phyloP scores from a whole-genome alignment of 2,113 vertebrate species.

The Neoarius graeffei region DNA sequence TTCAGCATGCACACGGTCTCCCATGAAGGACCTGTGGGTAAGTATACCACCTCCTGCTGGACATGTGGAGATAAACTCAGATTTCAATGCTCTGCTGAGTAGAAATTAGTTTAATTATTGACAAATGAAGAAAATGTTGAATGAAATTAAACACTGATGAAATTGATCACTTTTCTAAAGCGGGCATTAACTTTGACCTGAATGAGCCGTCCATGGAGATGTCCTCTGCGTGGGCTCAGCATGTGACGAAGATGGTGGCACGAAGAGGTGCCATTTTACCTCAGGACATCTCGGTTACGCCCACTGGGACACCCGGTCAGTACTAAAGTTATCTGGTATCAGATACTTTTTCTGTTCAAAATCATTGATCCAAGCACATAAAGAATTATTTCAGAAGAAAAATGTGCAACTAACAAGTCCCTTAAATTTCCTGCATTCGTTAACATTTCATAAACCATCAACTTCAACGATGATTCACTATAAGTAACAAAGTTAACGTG shows the following conservation, averaged over 20 bases:
- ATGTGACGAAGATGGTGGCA: slow-evolving; percentile 98
- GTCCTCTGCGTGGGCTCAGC: slow-evolving; percentile 95
- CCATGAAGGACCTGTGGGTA: slow-evolving; percentile 93
- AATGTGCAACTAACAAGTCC: neutral
- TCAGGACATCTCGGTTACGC: slow-evolving; percentile 92
- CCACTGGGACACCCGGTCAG: slow-evolving; percentile 87
- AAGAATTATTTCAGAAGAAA: neutral
- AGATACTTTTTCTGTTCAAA: neutral
- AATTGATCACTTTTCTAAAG: slow-evolving; percentile 62
- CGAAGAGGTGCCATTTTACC: slow-evolving; percentile 94
- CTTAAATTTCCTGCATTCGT: neutral
- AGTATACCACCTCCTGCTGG: slow-evolving; percentile 48
- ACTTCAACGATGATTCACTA: neutral
- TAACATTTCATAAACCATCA: neutral
- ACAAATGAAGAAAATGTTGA: neutral
- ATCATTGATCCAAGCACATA: neutral
- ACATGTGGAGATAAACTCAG: neutral
- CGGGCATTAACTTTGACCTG: slow-evolving; percentile 90
- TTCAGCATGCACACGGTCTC: slow-evolving; percentile 97
- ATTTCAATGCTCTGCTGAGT: neutral
- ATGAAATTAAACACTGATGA: neutral
- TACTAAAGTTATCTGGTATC: neutral
- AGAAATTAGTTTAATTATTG: neutral
- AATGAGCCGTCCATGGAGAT: slow-evolving; percentile 91
- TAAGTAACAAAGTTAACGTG: neutral